Conservation (phyloP, 1,140 invertebrate genomes). For the Heliconius nattereri region DNA sequence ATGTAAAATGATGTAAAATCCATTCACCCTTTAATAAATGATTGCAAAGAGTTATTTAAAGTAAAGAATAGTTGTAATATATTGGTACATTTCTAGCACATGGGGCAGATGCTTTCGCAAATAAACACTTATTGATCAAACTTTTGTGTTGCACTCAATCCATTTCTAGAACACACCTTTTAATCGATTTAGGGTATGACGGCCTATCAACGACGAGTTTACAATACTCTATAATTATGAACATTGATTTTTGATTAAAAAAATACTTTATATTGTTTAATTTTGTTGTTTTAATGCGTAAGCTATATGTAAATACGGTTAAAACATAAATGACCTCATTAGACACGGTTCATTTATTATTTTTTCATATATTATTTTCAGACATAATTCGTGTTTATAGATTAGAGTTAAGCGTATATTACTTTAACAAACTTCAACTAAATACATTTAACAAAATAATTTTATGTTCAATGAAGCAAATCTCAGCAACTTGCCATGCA, state of each 20-base stretch:
- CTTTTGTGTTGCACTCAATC: constrained; percentile 53
- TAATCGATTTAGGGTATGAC: constrained; percentile 41
- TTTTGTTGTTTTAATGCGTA: too few species aligned
- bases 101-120: constrained; percentile 61
- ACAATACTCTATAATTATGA: background rate
- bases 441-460: too few species aligned
- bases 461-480: too few species aligned
- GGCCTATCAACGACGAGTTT: background rate
- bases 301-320: too few species aligned
- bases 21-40: constrained; percentile 19
- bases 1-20: constrained; percentile 5
- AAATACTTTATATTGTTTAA: background rate
- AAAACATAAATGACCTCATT: too few species aligned
- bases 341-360: too few species aligned
- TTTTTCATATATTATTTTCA: too few species aligned
- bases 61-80: background rate
- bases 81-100: constrained; percentile 28
- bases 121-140: constrained; percentile 66
- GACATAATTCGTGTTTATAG: too few species aligned
- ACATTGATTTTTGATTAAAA: background rate
- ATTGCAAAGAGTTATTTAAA: constrained; percentile 17
- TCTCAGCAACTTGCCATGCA: background rate
- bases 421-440: too few species aligned
- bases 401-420: too few species aligned
- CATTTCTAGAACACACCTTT: constrained; percentile 59